A percentile compares a stretch with the other conserved stretches of the same genome.
Conservation (phyloP, 2,888 invertebrate species). For the Campaea margaritaria region DNA sequence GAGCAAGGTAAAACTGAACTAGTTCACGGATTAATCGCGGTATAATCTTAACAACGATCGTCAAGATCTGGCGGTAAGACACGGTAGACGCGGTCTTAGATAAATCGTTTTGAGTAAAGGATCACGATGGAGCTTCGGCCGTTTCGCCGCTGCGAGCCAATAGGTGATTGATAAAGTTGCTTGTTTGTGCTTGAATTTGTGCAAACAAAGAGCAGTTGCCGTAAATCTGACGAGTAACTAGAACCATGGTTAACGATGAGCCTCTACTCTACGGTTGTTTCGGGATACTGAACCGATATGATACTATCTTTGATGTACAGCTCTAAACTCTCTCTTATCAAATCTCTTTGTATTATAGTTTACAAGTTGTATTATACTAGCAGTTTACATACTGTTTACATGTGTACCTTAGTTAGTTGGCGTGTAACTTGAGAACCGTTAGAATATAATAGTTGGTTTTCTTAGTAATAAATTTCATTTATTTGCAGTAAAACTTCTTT, state of each 20-base stretch:
- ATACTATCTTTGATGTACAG: not conserved
- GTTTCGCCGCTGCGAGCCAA: conserved; percentile 1
- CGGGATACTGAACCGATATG: not conserved
- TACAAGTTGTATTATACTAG: no score
- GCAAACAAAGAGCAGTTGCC: conserved; percentile 9
- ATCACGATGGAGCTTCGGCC: conserved; percentile 10
- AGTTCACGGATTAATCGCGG: conserved; percentile 74
- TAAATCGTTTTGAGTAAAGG: conserved; percentile 21
- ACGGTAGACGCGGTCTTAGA: conserved; percentile 51
- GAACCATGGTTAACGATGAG: not conserved
- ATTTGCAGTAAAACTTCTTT: no score
- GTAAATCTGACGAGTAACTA: conserved; percentile 2
- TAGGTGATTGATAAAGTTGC: conserved; percentile 23
- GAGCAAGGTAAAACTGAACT: conserved; percentile 73
- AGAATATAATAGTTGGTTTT: no score
- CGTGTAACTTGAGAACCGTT: no score
- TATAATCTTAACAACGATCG: conserved; percentile 73
- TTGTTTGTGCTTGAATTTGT: conserved; percentile 3
- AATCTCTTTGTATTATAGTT: not conserved
- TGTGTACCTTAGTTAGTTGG: no score
- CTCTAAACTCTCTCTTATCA: not conserved
- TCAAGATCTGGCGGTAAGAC: conserved; percentile 67
- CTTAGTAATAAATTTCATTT: no score
- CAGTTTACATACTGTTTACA: no score
- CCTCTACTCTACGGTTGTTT: not conserved